Conservation (phyloP, 2,113 vertebrate genomes). For the Pollimyrus isidori region DNA sequence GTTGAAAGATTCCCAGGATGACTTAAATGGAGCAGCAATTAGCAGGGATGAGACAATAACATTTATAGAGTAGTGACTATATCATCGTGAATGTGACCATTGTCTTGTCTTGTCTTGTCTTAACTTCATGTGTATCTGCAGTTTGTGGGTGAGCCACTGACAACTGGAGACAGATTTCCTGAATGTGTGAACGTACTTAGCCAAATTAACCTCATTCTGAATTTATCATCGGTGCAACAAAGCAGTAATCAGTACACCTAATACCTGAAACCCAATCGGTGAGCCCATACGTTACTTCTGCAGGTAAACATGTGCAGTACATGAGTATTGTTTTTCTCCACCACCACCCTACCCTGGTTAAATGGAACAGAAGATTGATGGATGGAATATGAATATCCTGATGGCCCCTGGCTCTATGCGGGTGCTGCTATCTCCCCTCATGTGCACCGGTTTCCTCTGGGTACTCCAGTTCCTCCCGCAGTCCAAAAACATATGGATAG, state of each 20-base stretch:
- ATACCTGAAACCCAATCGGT: neutral
- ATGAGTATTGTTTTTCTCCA: neutral
- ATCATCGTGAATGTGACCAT: neutral
- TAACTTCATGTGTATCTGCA: neutral
- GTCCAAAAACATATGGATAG: conserved; percentile 23
- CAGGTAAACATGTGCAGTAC: neutral
- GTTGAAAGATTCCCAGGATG: neutral
- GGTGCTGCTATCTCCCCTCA: neutral
- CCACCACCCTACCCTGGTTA: neutral
- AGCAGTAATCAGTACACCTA: neutral
- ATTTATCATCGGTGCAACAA: neutral
- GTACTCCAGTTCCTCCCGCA: neutral
- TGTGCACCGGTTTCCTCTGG: neutral
- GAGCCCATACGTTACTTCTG: neutral
- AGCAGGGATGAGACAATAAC: neutral
- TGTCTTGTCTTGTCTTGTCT: neutral
- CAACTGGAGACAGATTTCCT: neutral
- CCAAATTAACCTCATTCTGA: neutral
- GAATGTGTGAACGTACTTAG: neutral
- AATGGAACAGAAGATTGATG: neutral
- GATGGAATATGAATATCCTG: neutral
- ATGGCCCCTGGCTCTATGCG: neutral
- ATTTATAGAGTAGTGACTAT: neutral
- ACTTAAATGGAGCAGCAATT: neutral
- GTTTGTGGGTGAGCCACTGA: neutral